A percentile compares a stretch with the other conserved stretches of the same genome.
phyloP scores from a whole-genome alignment of 2,888 invertebrate species.

The Andricus curvator region DNA sequence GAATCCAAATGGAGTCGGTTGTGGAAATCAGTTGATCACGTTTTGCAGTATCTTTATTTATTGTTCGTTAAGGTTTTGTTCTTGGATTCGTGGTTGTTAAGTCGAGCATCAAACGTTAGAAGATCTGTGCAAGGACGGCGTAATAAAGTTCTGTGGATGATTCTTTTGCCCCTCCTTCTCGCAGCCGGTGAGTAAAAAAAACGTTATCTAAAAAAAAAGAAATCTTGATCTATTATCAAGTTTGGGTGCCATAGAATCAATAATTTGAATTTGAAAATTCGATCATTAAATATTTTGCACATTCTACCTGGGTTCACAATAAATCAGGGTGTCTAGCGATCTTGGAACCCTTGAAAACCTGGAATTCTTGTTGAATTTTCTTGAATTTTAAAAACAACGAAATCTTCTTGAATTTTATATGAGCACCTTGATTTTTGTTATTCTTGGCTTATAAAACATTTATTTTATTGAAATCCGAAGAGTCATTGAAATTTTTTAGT shows the following conservation, averaged over 20 bases:
- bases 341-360: too few relatives aligned
- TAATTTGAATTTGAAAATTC: not conserved
- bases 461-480: too few relatives aligned
- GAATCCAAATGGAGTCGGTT: conserved; percentile 67
- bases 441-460: too few relatives aligned
- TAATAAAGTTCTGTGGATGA: conserved; percentile 73
- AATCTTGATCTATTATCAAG: not conserved
- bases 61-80: conserved; percentile 67
- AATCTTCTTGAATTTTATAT: too few relatives aligned
- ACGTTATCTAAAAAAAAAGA: too few relatives aligned
- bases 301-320: not conserved
- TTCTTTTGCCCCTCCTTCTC: conserved; percentile 80
- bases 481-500: too few relatives aligned
- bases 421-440: too few relatives aligned
- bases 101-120: conserved; percentile 64
- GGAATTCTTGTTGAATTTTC: too few relatives aligned
- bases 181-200: conserved; percentile 83
- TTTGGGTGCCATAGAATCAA: not conserved
- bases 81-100: conserved; percentile 73
- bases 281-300: not conserved
- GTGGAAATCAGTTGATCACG: conserved; percentile 60
- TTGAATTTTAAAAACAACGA: too few relatives aligned
- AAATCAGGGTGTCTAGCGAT: too few relatives aligned
- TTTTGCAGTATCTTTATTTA: conserved; percentile 68
- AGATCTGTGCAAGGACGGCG: conserved; percentile 61